Percentiles rank a stretch among this genome's conserved stretches.
Conservation (phyloP, 2,113 vertebrate genomes). For the Amphiprion percula region DNA sequence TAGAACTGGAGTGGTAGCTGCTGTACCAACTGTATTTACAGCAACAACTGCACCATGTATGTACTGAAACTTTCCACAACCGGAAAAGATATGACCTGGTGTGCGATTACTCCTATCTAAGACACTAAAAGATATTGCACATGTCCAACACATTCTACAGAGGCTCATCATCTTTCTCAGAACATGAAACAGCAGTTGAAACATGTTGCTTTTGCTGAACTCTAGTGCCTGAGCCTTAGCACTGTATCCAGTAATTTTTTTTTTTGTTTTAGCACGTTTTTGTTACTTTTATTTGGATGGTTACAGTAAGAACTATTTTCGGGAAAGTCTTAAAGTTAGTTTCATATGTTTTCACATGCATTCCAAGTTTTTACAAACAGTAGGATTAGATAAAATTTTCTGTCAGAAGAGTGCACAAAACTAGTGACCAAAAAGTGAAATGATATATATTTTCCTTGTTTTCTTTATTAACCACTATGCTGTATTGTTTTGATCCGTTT, state of each 20-base stretch:
- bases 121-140: constrained; percentile 1
- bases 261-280: background rate
- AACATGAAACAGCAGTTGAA: background rate
- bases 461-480: background rate
- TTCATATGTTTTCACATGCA: background rate
- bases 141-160: background rate
- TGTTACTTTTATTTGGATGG: background rate
- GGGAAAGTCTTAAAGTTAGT: background rate
- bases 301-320: background rate
- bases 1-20: constrained; percentile 94
- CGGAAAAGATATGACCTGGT: background rate
- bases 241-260: too few species aligned
- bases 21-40: background rate
- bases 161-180: background rate
- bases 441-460: constrained; percentile 15
- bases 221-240: constrained; percentile 1
- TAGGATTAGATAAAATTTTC: background rate
- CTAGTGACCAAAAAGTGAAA: constrained; percentile 51
- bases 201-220: background rate
- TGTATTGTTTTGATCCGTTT: background rate
- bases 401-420: constrained; percentile 26
- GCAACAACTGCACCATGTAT: background rate
- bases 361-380: background rate
- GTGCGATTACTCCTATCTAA: background rate
- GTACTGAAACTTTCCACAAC: background rate